Percentiles rank a stretch among this genome's conserved stretches.
Evolutionary conservation across 2,888 invertebrate species (phyloP).

Genomic region (Melanostoma mellinum): DNA sequence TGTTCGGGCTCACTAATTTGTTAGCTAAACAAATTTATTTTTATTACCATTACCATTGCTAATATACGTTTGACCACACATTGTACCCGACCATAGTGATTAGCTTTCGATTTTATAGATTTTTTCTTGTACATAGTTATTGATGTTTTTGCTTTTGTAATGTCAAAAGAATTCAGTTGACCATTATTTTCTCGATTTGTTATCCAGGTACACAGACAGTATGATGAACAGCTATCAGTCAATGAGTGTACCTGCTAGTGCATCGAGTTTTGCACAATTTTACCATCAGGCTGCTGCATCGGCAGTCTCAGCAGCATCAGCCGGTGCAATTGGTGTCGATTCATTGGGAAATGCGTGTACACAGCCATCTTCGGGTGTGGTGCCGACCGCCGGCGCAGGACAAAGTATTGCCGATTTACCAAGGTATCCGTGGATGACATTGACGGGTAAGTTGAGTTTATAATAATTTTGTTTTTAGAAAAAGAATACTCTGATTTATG

Average conservation of each 20-base stretch:
- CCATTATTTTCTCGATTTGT: constrained; percentile 10
- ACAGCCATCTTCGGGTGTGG: constrained; percentile 86
- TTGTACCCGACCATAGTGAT: constrained; percentile 25
- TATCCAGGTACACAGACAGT: constrained; percentile 81
- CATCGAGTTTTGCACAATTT: constrained; percentile 88
- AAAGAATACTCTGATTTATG: not conserved
- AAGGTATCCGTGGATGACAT: constrained; percentile 97
- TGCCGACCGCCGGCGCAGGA: constrained; percentile 85
- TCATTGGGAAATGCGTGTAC: constrained; percentile 92
- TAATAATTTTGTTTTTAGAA: constrained; percentile 6
- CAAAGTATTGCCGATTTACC: constrained; percentile 96
- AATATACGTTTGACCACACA: constrained; percentile 45
- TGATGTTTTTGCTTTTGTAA: constrained; percentile 12
- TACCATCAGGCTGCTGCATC: constrained; percentile 91
- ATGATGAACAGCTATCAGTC: constrained; percentile 82
- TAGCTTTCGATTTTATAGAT: constrained; percentile 53
- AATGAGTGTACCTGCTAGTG: constrained; percentile 82
- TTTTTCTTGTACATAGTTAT: not conserved
- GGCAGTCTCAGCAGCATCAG: constrained; percentile 89
- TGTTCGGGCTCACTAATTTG: constrained; percentile 40
- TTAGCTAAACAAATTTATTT: constrained; percentile 49
- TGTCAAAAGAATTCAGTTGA: constrained; percentile 23
- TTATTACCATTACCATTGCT: constrained; percentile 32
- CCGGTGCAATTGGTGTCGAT: constrained; percentile 88
- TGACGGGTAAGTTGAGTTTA: constrained; percentile 88